A percentile compares a stretch with the other conserved stretches of the same genome.
Evolutionary conservation across 2,113 vertebrate genomes (phyloP).

Genomic region (Hemibates koningsi): DNA sequence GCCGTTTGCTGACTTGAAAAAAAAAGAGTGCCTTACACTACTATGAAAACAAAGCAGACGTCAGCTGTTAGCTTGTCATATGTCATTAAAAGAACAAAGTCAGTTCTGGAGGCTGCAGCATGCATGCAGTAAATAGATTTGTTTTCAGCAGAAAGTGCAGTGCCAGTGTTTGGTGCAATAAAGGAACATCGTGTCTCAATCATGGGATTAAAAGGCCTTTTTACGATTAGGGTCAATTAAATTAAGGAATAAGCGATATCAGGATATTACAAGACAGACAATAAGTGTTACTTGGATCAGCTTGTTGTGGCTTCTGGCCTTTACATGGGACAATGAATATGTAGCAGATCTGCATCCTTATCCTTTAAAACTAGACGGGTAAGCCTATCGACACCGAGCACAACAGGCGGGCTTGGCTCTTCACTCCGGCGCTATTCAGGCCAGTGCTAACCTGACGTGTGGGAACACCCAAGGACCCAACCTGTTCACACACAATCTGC

Average conservation of each 20-base stretch:
- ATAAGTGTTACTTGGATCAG: background rate
- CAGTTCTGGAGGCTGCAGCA: background rate
- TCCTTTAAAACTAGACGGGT: background rate
- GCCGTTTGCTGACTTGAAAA: background rate
- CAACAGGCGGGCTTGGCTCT: background rate
- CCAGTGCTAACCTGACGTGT: constrained; percentile 38
- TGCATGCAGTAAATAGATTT: background rate
- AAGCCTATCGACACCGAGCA: background rate
- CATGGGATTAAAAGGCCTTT: background rate
- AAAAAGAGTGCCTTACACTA: background rate
- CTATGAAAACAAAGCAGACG: background rate
- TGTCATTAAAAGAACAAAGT: background rate
- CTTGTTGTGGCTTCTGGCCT: background rate
- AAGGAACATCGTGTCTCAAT: background rate
- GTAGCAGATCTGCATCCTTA: background rate
- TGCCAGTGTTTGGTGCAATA: background rate
- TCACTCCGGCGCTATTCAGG: constrained; percentile 22
- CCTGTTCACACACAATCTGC: constrained; percentile 63
- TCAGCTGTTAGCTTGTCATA: background rate
- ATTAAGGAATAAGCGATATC: background rate
- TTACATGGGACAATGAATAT: background rate
- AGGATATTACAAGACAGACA: background rate
- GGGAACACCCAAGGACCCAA: constrained; percentile 60
- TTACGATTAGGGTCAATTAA: background rate
- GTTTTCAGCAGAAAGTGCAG: background rate